Evolutionary conservation across 2,113 vertebrate species (phyloP), one percentile per base, ranked within the genome.

Genomic region (Leptodactylus fuscus): DNA sequence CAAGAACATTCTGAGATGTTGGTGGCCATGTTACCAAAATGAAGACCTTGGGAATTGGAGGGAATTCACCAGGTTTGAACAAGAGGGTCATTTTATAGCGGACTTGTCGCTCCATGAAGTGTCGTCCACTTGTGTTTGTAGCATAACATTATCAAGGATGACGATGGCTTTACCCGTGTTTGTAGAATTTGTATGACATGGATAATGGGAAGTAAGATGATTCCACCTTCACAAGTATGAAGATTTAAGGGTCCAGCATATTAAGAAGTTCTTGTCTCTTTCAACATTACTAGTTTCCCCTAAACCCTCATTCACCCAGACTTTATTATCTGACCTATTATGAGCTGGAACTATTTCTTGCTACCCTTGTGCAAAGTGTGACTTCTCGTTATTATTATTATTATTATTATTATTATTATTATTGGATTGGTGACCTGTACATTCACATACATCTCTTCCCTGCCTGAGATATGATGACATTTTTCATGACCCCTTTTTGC

Each of bases 331-430:
- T 10, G 10, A 22, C 12, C 5, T 6, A 20, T 5, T 27, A 60
- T 0, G 12, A 62, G 58, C 27, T 62, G 58, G 58, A 62, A 15
- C 58, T 29, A 62, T 15, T 13, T 62, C 58, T 62, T 27, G 8
- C 27, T 60, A 60, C n/a, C 1, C 10, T 27, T 62, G 58, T 62
- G 58, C 24, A 29, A 29, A 29, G 60, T 60, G 55, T 29, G 60
- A 62, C 55, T 60, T 60, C n/a, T 60, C 55, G 27, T 60, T 60
- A 27, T 60, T 60, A 60, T 44, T n/a, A n/a, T n/a, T n/a, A n/a
- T n/a, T n/a, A n/a, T n/a, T n/a, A n/a, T n/a, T n/a, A n/a, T n/a
- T n/a, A n/a, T 60, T 60, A 27, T 60, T 60, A 60, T 44, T 9
- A 44, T 9, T 44, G 4, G 4, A 44, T 60, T 24, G 24, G 24